Conservation (phyloP, 2,113 vertebrate species). For the Dicerorhinus sumatrensis region DNA sequence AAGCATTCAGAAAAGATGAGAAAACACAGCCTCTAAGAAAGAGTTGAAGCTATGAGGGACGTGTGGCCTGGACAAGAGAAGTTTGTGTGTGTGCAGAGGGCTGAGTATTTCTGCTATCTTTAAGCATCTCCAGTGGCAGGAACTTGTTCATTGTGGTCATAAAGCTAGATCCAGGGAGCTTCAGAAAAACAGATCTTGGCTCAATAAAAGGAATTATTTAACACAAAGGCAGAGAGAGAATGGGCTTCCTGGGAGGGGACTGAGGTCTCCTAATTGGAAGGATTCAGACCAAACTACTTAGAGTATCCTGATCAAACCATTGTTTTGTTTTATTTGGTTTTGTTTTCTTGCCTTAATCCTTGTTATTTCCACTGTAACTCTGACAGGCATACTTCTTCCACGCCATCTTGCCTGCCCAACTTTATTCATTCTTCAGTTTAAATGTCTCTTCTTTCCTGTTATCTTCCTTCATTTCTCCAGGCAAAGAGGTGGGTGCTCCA, state of each 20-base stretch:
- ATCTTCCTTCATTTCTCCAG: not conserved
- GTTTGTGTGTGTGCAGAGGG: not conserved
- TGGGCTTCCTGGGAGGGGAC: not conserved
- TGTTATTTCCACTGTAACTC: not conserved
- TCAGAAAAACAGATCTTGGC: not conserved
- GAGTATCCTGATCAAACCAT: not conserved
- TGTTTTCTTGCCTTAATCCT: not conserved
- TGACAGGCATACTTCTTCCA: not conserved
- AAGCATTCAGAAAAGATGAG: not conserved
- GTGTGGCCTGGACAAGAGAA: not conserved
- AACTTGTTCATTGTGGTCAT: not conserved
- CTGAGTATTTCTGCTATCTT: not conserved
- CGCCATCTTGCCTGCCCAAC: not conserved
- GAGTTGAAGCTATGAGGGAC: no score
- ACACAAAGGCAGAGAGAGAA: not conserved
- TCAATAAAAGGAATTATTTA: not conserved
- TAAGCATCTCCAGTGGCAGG: not conserved
- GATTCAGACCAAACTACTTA: not conserved
- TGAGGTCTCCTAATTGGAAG: not conserved
- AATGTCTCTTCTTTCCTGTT: not conserved
- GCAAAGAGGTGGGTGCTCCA: not conserved
- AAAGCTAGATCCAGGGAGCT: not conserved
- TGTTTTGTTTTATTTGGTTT: not conserved
- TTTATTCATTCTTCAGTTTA: not conserved
- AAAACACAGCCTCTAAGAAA: not conserved